phyloP scores from a whole-genome alignment of 2,888 invertebrate genomes.

The Aelia acuminata region DNA sequence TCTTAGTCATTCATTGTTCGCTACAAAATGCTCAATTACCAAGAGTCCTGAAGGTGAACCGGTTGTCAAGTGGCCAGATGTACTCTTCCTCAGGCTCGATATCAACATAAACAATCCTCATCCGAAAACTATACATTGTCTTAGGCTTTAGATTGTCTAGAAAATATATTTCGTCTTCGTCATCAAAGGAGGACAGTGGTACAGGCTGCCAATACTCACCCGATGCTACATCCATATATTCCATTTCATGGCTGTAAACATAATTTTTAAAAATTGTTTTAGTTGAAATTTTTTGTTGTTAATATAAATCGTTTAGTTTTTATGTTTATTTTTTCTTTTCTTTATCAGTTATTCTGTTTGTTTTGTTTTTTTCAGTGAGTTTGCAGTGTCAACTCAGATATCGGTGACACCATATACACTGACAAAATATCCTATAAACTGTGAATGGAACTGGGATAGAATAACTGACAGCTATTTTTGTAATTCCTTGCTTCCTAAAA shows the following conservation, averaged over 20 bases:
- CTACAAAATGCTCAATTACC: constrained; percentile 71
- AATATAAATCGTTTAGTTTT: no score
- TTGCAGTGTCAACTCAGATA: no score
- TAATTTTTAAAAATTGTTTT: no score
- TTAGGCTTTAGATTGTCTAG: constrained; percentile 77
- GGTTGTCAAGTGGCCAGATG: constrained; percentile 80
- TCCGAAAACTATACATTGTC: constrained; percentile 82
- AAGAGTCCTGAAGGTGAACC: constrained; percentile 82
- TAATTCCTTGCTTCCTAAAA: no score
- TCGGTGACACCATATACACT: no score
- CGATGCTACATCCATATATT: constrained; percentile 61
- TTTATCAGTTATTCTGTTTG: no score
- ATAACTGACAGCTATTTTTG: no score
- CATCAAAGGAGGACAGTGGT: constrained; percentile 58
- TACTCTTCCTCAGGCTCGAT: constrained; percentile 71
- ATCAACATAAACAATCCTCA: constrained; percentile 76
- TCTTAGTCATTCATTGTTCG: neutral
- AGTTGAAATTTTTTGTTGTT: no score
- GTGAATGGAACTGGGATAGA: no score
- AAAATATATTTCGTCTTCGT: constrained; percentile 62
- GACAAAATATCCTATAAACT: no score
- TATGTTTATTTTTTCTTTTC: no score
- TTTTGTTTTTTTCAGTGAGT: no score
- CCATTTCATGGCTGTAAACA: constrained; percentile 63
- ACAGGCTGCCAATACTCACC: constrained; percentile 63